Conservation (phyloP, 2,797 vertebrate genomes). For the Anisognathus igniventris region DNA sequence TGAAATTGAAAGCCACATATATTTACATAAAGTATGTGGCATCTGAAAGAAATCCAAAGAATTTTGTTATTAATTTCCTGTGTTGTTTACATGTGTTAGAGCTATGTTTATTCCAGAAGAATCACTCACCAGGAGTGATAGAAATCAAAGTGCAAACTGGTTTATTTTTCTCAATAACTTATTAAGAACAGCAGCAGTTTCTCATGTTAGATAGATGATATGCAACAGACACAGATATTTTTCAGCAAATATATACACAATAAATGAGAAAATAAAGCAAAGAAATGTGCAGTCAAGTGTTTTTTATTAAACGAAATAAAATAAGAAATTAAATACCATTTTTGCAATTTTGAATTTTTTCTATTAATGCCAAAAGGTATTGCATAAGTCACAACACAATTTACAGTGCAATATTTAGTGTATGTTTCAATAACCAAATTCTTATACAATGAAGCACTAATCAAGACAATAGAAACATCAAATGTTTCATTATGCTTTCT, state of each 20-base stretch:
- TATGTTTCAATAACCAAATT: conserved; percentile 8
- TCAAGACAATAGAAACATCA: conserved; percentile 7
- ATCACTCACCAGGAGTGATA: conserved; percentile 63
- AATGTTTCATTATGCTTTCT: conserved; percentile 18
- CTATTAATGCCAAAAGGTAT: neutral
- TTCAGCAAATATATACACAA: neutral
- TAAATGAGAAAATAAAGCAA: conserved; percentile 40
- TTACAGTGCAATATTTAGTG: conserved; percentile 29
- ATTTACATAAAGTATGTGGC: conserved; percentile 63
- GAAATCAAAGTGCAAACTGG: conserved; percentile 68
- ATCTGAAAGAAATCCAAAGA: conserved; percentile 69
- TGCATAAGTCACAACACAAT: conserved; percentile 24
- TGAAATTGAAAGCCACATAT: conserved; percentile 66
- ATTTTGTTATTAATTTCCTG: conserved; percentile 71
- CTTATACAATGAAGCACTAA: neutral
- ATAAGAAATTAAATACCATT: neutral
- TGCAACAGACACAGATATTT: neutral
- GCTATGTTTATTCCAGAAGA: conserved; percentile 65
- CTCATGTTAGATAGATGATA: conserved; percentile 34
- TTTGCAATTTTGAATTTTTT: conserved; percentile 11
- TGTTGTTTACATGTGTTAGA: conserved; percentile 70
- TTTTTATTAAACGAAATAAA: conserved; percentile 58
- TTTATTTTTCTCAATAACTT: conserved; percentile 67
- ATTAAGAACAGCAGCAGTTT: conserved; percentile 48
- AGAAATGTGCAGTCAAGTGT: conserved; percentile 21